These are phyloP conservation scores for Rousettus madagascariensis DNA, from an alignment of 2,797 vertebrate species.

Conservation along the genomic window DNA sequence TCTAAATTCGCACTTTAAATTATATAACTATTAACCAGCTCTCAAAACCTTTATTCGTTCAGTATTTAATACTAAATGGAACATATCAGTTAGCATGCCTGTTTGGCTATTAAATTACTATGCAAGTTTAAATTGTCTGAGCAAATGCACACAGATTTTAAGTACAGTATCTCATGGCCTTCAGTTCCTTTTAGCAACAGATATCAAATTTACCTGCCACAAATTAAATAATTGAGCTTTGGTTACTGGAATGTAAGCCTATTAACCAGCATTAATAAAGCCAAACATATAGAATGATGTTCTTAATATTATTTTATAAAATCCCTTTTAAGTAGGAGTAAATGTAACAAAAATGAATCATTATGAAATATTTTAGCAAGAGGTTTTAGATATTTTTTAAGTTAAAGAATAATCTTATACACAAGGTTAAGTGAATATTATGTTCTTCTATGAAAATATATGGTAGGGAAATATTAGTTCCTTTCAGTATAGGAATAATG, in stretches of 20 bases:
- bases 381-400: slow-evolving; percentile 41
- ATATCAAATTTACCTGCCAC: slow-evolving; percentile 69
- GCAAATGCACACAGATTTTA: slow-evolving; percentile 52
- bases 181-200: slow-evolving; percentile 64
- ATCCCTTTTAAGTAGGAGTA: slow-evolving; percentile 42
- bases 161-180: not conserved
- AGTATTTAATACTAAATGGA: slow-evolving; percentile 38
- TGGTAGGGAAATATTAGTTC: not conserved
- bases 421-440: not conserved
- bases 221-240: slow-evolving; percentile 63
- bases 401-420: slow-evolving; percentile 30
- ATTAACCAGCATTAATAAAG: slow-evolving; percentile 57
- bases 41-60: slow-evolving; percentile 59
- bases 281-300: slow-evolving; percentile 60
- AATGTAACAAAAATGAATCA: slow-evolving; percentile 59
- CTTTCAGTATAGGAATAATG: not conserved
- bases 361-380: slow-evolving; percentile 47
- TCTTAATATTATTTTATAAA: slow-evolving; percentile 64
- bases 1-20: slow-evolving; percentile 73
- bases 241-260: slow-evolving; percentile 66
- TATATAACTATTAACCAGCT: slow-evolving; percentile 68
- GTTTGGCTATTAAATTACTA: slow-evolving; percentile 53
- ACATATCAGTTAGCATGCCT: slow-evolving; percentile 46
- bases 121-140: slow-evolving; percentile 50
- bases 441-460: not conserved